These are phyloP conservation scores for Oscheius onirici DNA, from an alignment of 2,888 invertebrate species.

Conservation along the genomic window DNA sequence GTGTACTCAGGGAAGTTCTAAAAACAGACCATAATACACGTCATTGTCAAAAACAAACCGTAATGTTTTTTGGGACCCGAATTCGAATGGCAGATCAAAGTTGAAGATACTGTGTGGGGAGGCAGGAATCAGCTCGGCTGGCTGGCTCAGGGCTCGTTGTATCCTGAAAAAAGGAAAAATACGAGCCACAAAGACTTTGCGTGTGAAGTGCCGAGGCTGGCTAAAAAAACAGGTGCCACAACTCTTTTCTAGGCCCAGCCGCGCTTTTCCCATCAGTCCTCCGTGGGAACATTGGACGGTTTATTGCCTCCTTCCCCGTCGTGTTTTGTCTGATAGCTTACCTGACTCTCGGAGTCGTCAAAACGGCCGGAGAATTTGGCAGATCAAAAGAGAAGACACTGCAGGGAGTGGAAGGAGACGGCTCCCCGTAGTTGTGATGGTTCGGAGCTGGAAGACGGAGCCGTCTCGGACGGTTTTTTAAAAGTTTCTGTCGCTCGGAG, in stretches of 20 bases:
- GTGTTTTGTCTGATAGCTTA: slow-evolving; percentile 3
- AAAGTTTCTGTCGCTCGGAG: neutral
- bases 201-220: neutral
- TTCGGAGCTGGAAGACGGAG: slow-evolving; percentile 14
- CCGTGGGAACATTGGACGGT: slow-evolving; percentile 3
- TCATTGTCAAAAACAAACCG: slow-evolving; percentile 7
- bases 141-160: neutral
- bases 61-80: slow-evolving; percentile 26
- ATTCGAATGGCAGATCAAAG: slow-evolving; percentile 29
- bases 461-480: neutral
- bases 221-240: no score
- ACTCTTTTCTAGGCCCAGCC: neutral
- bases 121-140: slow-evolving; percentile 3
- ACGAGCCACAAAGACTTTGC: no score
- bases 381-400: slow-evolving; percentile 35
- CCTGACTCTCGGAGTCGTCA: slow-evolving; percentile 10
- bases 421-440: slow-evolving; percentile 9
- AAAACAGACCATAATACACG: neutral
- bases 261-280: no score
- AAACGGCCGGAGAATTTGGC: slow-evolving; percentile 33
- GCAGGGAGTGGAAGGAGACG: slow-evolving; percentile 32
- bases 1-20: slow-evolving; percentile 9
- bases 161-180: neutral
- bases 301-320: neutral
- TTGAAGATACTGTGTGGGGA: slow-evolving; percentile 21